These are phyloP conservation scores for Cairina moschata DNA, from an alignment of 2,113 vertebrate genomes.

Conservation along the genomic window DNA sequence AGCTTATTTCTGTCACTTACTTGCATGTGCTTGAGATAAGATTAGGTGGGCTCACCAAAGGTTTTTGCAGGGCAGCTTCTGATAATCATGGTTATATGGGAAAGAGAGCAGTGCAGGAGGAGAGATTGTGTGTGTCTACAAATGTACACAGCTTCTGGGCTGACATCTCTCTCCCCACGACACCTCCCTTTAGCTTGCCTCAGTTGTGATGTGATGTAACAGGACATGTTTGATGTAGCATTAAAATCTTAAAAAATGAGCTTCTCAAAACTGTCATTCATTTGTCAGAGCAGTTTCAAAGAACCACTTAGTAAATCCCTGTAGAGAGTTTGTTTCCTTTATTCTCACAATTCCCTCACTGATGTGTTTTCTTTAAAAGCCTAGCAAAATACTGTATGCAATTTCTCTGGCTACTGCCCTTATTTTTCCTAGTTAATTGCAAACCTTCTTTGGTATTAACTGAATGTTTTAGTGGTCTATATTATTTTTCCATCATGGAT, in stretches of 20 bases:
- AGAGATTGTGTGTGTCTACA: not conserved
- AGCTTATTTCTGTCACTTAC: not conserved
- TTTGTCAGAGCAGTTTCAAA: constrained; percentile 53
- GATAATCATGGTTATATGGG: not conserved
- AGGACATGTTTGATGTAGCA: constrained; percentile 63
- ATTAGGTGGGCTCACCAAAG: not conserved
- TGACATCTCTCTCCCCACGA: not conserved
- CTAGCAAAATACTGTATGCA: not conserved
- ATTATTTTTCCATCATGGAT: not conserved
- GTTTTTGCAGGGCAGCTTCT: not conserved
- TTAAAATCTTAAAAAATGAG: constrained; percentile 56
- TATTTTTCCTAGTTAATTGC: not conserved
- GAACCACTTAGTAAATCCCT: constrained; percentile 1
- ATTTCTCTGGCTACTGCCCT: not conserved
- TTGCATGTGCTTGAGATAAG: not conserved
- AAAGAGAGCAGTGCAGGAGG: constrained; percentile 13
- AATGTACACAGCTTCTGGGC: not conserved
- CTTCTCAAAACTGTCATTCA: constrained; percentile 61
- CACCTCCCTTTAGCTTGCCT: constrained; percentile 42
- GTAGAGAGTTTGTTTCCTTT: constrained; percentile 5
- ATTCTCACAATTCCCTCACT: not conserved
- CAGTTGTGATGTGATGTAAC: constrained; percentile 54
- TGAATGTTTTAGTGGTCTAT: not conserved
- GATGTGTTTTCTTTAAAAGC: not conserved
- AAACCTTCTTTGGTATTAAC: not conserved